Evolutionary conservation across 2,113 vertebrate species (phyloP).

Genomic region (Ptilorrhoa leucosticta): DNA sequence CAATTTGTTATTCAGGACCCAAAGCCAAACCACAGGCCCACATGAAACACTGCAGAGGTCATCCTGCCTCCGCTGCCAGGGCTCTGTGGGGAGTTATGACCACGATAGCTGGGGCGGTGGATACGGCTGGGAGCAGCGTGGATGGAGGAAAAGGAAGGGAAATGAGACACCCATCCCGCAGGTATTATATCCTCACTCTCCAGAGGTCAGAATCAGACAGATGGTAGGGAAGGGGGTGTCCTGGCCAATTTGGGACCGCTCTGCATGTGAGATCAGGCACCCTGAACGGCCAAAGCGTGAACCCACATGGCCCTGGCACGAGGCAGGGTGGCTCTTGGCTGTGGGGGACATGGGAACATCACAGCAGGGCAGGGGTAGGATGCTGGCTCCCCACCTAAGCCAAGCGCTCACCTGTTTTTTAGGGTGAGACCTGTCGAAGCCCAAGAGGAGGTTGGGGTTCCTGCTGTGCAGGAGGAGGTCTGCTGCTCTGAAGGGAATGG

Average conservation of each 20-base stretch:
- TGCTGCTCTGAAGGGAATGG: constrained; percentile 87
- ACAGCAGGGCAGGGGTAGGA: background rate
- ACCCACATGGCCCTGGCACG: rapidly evolving
- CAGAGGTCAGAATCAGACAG: background rate
- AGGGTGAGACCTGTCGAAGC: constrained; percentile 90
- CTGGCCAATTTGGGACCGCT: background rate
- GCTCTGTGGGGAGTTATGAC: background rate
- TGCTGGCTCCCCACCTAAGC: rapidly evolving
- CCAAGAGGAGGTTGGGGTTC: constrained; percentile 83
- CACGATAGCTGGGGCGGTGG: rapidly evolving
- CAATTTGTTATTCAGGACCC: background rate
- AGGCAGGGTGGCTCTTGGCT: background rate
- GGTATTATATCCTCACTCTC: background rate
- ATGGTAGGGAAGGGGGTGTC: background rate
- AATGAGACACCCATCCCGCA: background rate
- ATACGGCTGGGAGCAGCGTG: rapidly evolving
- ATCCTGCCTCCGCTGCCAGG: background rate
- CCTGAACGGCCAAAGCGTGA: background rate
- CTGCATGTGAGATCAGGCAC: background rate
- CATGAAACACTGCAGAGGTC: background rate
- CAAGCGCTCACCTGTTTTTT: constrained; percentile 86
- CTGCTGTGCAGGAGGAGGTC: constrained; percentile 89
- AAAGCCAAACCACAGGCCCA: background rate
- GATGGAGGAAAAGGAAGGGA: background rate
- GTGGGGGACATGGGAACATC: background rate